Conservation (phyloP, 2,113 vertebrate species). For the Indri indri region DNA sequence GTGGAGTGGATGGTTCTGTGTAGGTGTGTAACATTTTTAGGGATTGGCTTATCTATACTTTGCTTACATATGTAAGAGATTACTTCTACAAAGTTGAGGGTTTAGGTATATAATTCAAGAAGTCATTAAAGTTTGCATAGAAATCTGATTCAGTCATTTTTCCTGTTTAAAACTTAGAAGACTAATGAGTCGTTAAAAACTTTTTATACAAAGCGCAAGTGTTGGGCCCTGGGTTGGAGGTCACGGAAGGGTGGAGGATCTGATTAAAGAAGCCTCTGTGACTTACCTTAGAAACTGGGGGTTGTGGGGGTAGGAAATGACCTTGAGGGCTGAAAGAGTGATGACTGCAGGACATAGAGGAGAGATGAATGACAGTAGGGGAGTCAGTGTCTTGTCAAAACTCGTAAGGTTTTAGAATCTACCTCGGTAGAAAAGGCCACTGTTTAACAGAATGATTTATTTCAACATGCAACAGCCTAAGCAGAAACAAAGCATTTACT, state of each 20-base stretch:
- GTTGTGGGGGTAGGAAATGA: not conserved
- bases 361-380: not conserved
- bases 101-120: not conserved
- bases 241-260: not conserved
- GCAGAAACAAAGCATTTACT: constrained; percentile 26
- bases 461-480: not conserved
- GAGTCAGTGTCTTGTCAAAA: not conserved
- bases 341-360: not conserved
- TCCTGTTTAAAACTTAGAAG: not conserved
- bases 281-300: not conserved
- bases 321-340: not conserved
- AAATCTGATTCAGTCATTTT: constrained; percentile 29
- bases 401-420: not conserved
- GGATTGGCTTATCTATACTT: no score
- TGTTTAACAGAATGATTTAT: constrained; percentile 52
- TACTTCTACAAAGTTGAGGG: not conserved
- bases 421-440: not conserved
- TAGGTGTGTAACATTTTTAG: not conserved
- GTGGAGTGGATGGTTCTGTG: not conserved
- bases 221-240: not conserved
- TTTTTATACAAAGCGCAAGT: not conserved
- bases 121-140: not conserved
- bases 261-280: not conserved
- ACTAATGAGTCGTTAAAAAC: not conserved
- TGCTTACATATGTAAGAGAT: not conserved